Base-by-base conservation (phyloP, 2,888 invertebrate species). In the Heteromyza rotundicornis region DNA sequence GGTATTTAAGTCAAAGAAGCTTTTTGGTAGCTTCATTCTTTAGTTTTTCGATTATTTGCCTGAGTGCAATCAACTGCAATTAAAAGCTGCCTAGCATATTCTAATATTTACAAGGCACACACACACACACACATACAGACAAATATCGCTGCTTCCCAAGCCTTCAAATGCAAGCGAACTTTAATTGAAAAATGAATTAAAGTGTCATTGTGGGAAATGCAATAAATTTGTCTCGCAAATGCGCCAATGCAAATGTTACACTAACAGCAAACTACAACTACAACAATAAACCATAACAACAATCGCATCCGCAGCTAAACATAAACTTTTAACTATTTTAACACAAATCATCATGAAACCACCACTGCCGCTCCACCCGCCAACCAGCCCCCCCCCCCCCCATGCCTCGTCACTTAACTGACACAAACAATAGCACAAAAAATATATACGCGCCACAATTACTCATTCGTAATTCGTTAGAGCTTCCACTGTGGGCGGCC, bases 121-220 rank as follows among this genome's bases (percentile, higher is more conserved):
- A n/a, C n/a, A n/a, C n/a, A n/a, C n/a, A n/a, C n/a, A n/a, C n/a
- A 12, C 32, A 12, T 5, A 32, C 7, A 8, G 32, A 5, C 32
- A 32, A 8, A 8, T 32, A 12, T 32, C 7, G 32, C 7, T 5
- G 3, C 3, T 40, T 40, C n/a, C 40, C 40, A 40, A 40, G 40
- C 40, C 40, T 10, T 40, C 40, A 40, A 40, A n/a, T n/a, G 10
- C 2, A 40, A 3, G n/a, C 40, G 40, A 40, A 40, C 40, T 2
- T n/a, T 40, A 40, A 40, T 40, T 40, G 40, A 47, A 47, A 47
- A 47, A 19, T 47, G 47, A 47, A 47, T 10, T 40, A 47, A 47
- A 17, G 47, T 47, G 47, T 47, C 17, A 20, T 14, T 47, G 47
- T 47, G 47, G 47, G 47, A 47, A 47, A 47, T 47, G 17, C 47